phyloP scores from a whole-genome alignment of 2,888 invertebrate species.

The Nipponacmea schrenckii region DNA sequence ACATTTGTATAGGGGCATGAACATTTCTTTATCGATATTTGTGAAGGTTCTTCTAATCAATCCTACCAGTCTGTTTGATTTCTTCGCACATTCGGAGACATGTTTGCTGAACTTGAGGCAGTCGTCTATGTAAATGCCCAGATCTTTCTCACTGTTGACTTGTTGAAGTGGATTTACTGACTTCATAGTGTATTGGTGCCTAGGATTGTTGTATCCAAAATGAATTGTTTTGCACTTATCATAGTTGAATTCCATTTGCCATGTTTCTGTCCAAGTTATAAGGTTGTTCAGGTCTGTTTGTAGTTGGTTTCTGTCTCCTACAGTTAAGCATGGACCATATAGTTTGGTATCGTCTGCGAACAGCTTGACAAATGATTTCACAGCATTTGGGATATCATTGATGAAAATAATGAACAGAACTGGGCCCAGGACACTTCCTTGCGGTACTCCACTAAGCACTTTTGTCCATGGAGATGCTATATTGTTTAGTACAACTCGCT shows the following conservation, averaged over 20 bases:
- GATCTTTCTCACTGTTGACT: too few relatives aligned
- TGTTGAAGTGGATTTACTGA: too few relatives aligned
- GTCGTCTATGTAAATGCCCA: too few relatives aligned
- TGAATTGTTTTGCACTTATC: constrained; percentile 19
- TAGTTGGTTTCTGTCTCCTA: not conserved
- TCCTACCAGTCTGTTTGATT: too few relatives aligned
- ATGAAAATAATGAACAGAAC: constrained; percentile 27
- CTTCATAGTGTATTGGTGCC: too few relatives aligned
- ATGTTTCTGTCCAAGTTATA: constrained; percentile 19
- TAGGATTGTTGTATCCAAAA: constrained; percentile 6
- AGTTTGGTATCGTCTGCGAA: constrained; percentile 30
- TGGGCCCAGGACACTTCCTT: constrained; percentile 27
- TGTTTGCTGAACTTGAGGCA: too few relatives aligned
- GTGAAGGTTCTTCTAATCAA: too few relatives aligned
- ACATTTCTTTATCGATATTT: too few relatives aligned
- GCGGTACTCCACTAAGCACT: not conserved
- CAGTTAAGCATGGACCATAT: not conserved
- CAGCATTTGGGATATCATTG: constrained; percentile 23
- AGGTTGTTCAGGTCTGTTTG: constrained; percentile 18
- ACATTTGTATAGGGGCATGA: too few relatives aligned
- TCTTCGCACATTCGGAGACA: too few relatives aligned
- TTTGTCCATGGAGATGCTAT: not conserved
- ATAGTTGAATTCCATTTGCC: constrained; percentile 24
- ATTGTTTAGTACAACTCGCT: not conserved
- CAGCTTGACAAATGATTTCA: constrained; percentile 8